These are phyloP conservation scores for Corydoras maculifer DNA, from an alignment of 2,113 vertebrate genomes.

Conservation along the genomic window DNA sequence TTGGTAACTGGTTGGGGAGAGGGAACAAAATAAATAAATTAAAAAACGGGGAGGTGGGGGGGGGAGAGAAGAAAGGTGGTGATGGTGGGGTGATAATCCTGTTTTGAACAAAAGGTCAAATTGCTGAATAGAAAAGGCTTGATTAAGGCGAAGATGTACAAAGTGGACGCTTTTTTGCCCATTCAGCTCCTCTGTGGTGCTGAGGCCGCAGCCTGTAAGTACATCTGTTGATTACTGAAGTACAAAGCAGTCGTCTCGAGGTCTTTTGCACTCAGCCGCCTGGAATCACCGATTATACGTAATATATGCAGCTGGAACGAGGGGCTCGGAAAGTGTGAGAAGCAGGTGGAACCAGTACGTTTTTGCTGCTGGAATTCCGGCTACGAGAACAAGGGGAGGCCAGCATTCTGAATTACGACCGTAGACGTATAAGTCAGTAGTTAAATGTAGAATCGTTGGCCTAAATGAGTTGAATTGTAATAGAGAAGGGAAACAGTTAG, in stretches of 20 bases:
- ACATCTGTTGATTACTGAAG: conserved; percentile 90
- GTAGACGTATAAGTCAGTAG: not conserved
- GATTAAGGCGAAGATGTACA: conserved; percentile 99
- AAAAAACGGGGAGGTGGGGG: conserved; percentile 46
- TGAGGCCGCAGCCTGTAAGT: conserved; percentile 83
- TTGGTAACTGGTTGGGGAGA: conserved; percentile 91
- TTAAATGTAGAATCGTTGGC: not conserved
- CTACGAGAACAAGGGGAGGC: not conserved
- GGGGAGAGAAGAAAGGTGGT: conserved; percentile 50
- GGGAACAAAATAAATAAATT: conserved; percentile 74
- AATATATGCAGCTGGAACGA: conserved; percentile 4
- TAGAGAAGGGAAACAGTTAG: conserved; percentile 26
- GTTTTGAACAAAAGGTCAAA: conserved; percentile 99
- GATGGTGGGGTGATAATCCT: conserved; percentile 95
- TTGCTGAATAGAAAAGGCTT: conserved; percentile 99
- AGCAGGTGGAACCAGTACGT: not conserved
- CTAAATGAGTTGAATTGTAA: conserved; percentile 19
- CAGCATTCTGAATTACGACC: not conserved
- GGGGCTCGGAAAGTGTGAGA: not conserved
- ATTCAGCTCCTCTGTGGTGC: conserved; percentile 84
- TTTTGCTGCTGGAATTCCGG: not conserved
- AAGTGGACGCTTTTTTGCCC: conserved; percentile 96
- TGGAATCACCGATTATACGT: conserved; percentile 75
- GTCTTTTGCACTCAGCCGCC: conserved; percentile 72
- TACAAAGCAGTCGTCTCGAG: conserved; percentile 88